These are phyloP conservation scores for Himalopsyche tibetana DNA, from an alignment of 2,888 invertebrate genomes.

Conservation along the genomic window DNA sequence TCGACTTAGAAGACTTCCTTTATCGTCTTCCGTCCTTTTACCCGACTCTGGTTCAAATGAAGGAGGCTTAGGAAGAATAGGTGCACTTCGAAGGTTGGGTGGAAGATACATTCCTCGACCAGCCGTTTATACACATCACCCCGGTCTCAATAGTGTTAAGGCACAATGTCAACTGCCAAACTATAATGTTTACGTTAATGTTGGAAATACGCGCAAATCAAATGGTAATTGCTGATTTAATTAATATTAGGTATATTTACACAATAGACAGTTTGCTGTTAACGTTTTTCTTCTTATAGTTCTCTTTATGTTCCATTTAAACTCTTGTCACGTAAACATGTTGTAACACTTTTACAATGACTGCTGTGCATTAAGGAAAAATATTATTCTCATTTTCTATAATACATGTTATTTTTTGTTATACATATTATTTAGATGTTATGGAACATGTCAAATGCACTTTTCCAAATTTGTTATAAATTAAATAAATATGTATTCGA, in stretches of 20 bases:
- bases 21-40: not conserved
- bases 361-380: not conserved
- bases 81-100: slow-evolving; percentile 44
- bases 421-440: not conserved
- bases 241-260: not conserved
- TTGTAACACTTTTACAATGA: not conserved
- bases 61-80: slow-evolving; percentile 51
- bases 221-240: slow-evolving; percentile 57
- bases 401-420: slow-evolving; percentile 27
- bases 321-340: not conserved
- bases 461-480: not conserved
- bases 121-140: slow-evolving; percentile 54
- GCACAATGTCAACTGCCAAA: slow-evolving; percentile 56
- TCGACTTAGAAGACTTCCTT: not conserved
- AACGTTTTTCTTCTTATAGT: not conserved
- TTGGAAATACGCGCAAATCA: slow-evolving; percentile 57
- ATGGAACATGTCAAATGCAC: slow-evolving; percentile 13
- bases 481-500: slow-evolving; percentile 15
- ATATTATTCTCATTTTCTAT: not conserved
- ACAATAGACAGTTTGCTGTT: not conserved
- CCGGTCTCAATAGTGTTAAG: slow-evolving; percentile 53
- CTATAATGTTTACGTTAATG: slow-evolving; percentile 60
- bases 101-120: slow-evolving; percentile 48
- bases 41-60: not conserved
- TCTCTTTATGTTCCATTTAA: not conserved